Evolutionary conservation across 2,797 vertebrate genomes (phyloP).

Genomic region (Coreius guichenoti): DNA sequence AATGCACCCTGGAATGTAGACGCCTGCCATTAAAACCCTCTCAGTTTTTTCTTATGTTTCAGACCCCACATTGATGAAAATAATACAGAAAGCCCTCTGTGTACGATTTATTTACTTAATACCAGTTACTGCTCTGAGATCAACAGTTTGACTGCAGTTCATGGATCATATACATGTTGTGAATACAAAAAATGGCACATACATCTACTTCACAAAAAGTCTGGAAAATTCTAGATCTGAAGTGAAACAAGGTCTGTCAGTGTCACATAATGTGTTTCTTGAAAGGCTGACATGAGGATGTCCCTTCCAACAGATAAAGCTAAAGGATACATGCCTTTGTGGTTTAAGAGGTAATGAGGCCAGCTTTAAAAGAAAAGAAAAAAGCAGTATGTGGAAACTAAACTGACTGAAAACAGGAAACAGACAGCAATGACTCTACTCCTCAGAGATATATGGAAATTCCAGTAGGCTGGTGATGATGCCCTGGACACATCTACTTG

Average conservation of each 20-base stretch:
- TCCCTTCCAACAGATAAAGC: background rate
- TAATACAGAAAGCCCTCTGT: slow-evolving; percentile 10
- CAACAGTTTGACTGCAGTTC: background rate
- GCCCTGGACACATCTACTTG: background rate
- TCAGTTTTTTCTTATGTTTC: background rate
- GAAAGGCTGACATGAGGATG: background rate
- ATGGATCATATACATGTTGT: background rate
- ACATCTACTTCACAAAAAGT: background rate
- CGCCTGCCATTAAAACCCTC: slow-evolving; percentile 22
- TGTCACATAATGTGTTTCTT: background rate
- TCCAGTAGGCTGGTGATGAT: background rate
- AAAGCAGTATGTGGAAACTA: background rate
- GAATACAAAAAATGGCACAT: background rate
- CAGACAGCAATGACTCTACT: background rate
- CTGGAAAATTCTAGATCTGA: background rate
- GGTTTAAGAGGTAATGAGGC: background rate
- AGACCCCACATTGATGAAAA: slow-evolving; percentile 3
- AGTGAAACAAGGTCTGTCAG: background rate
- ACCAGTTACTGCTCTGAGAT: slow-evolving; percentile 1
- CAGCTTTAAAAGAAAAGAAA: background rate
- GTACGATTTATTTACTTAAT: background rate
- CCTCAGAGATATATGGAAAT: background rate
- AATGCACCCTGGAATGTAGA: slow-evolving; percentile 32
- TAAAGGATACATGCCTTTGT: background rate
- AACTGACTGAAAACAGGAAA: slow-evolving; percentile 38